Conservation (phyloP, 2,888 invertebrate genomes). For the Philaethria dido region DNA sequence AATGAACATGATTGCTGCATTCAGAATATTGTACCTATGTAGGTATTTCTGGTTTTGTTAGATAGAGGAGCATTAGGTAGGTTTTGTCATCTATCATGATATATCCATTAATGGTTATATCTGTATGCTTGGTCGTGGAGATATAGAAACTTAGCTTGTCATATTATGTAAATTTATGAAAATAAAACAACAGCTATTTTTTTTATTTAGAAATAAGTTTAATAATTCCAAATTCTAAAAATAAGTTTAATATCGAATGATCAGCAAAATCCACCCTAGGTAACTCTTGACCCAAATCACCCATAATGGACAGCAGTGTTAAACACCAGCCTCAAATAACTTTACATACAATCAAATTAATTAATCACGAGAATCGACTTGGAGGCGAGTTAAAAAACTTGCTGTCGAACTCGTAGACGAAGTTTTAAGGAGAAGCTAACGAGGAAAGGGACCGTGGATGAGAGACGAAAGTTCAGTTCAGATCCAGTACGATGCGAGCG, state of each 20-base stretch:
- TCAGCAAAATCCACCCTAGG: constrained; percentile 63
- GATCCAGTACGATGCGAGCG: constrained; percentile 57
- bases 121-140: too few species aligned
- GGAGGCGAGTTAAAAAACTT: constrained; percentile 77
- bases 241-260: constrained; percentile 62
- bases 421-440: constrained; percentile 82
- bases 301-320: constrained; percentile 60
- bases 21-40: too few species aligned
- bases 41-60: too few species aligned
- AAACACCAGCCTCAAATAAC: constrained; percentile 72
- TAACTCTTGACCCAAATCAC: constrained; percentile 71
- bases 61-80: too few species aligned
- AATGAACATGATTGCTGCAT: too few species aligned
- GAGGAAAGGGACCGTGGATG: constrained; percentile 73
- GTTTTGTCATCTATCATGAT: too few species aligned
- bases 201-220: neutral
- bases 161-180: neutral
- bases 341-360: constrained; percentile 80
- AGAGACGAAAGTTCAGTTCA: constrained; percentile 79
- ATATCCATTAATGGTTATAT: too few species aligned
- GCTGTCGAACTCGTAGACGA: constrained; percentile 62
- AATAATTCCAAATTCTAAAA: neutral
- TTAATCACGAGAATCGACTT: constrained; percentile 78
- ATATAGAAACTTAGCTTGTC: too few species aligned
- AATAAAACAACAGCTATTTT: neutral